Evolutionary conservation across 2,113 vertebrate genomes (phyloP), one percentile per base, ranked within the genome.

Genomic region (Arothron firmamentum): DNA sequence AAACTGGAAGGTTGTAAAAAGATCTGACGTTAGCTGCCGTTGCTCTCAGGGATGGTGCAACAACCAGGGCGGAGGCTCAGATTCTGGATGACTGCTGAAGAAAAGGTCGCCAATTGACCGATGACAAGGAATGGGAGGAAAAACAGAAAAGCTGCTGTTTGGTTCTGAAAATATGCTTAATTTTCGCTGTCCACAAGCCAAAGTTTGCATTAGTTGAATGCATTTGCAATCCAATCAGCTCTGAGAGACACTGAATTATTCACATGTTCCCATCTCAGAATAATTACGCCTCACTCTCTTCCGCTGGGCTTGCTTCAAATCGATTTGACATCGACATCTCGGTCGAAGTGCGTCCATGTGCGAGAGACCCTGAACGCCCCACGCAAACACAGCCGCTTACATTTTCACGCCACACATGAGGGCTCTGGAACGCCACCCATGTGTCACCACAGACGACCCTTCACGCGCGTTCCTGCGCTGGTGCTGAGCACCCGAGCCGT

Each of bases 181-280:
- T 9, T 38, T 38, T 38, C 10, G 34, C 34, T 4, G 34, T 38
- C 11, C 34, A 9, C 11, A 12, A 9, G 3, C 34, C 10, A 38
- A 38, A 38, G 34, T 38, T 38, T 38, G 34, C 34, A 38, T 38
- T 38, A 38, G 9, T 11, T 38, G 34, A 38, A 9, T 10, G 34
- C 4, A 78, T 68, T 59, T 56, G 23, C 52, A 80, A 66, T 77
- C 60, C 78, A 45, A 59, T 14, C 57, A 41, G 56, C 45, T 14
- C 14, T 12, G 19, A 65, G 25, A 12, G 47, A 20, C 43, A 62
- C 45, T 80, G 56, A 80, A 80, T 84, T 41, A 82, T 82, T 81
- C 56, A 70, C 14, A 19, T 38, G 61, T 56, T 54, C 54, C 10
- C 57, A 13, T 43, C 41, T 69, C 43, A 62, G 47, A 71, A 72